These are phyloP conservation scores for Hippasteria phrygiana DNA, from an alignment of 53 echinoderm and acorn worm genomes.

Conservation along the genomic window DNA sequence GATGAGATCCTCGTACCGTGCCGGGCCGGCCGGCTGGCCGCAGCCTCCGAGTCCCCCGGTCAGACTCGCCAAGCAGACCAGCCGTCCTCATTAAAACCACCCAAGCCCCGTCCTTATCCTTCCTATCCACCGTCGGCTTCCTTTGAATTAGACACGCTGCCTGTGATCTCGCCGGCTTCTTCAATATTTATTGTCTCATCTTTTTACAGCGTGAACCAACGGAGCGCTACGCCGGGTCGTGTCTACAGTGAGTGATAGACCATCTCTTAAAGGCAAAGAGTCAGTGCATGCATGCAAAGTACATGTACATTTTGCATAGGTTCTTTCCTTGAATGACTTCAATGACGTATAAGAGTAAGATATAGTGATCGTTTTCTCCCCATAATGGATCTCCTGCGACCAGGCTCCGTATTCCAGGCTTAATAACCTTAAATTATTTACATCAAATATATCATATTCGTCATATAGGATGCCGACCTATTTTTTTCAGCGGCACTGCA, in stretches of 20 bases:
- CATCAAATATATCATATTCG: slow-evolving; percentile 1
- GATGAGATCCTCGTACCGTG: too few relatives aligned
- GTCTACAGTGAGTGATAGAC: background rate
- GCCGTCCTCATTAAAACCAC: background rate
- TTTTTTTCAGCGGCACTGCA: background rate
- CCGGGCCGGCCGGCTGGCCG: too few relatives aligned
- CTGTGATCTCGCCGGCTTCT: slow-evolving; percentile 62
- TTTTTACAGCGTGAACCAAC: slow-evolving; percentile 28
- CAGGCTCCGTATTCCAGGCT: background rate
- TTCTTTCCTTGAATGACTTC: too few relatives aligned
- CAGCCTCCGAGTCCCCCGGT: too few relatives aligned
- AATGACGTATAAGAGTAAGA: background rate
- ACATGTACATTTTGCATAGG: too few relatives aligned
- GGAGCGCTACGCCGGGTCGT: background rate
- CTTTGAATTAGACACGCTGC: slow-evolving; percentile 60
- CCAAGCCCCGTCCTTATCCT: background rate
- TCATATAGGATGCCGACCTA: background rate
- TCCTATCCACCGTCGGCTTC: background rate
- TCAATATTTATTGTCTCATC: slow-evolving; percentile 66
- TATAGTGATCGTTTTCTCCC: background rate
- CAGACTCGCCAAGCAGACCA: too few relatives aligned
- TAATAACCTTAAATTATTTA: slow-evolving; percentile 29
- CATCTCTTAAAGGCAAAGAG: too few relatives aligned
- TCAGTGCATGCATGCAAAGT: too few relatives aligned
- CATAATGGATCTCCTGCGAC: background rate